Conservation (phyloP, 2,113 vertebrate species). For the Mus pahari region DNA sequence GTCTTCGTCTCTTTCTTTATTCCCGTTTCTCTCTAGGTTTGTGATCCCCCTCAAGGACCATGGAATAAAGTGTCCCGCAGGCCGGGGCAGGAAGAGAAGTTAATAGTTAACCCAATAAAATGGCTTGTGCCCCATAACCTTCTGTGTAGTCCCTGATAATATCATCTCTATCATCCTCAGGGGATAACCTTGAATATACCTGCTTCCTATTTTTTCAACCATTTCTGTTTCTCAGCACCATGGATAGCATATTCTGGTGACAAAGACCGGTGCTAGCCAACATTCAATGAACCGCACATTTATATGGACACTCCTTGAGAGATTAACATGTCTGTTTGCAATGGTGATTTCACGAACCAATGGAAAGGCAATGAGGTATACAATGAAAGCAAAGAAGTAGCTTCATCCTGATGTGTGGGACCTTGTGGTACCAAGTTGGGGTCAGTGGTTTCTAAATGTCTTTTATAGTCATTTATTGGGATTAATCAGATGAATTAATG, state of each 20-base stretch:
- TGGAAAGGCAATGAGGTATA: background rate
- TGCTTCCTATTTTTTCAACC: background rate
- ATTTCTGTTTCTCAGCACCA: background rate
- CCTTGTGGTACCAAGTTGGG: background rate
- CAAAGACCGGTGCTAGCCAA: background rate
- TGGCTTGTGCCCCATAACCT: background rate
- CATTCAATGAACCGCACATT: background rate
- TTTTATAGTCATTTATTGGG: background rate
- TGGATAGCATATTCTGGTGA: background rate
- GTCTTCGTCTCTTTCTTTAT: too few relatives aligned
- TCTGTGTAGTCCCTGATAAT: too few relatives aligned
- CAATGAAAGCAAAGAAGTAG: background rate
- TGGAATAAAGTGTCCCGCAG: too few relatives aligned
- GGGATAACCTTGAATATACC: background rate
- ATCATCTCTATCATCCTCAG: background rate
- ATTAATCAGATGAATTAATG: background rate
- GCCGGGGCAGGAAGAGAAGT: too few relatives aligned
- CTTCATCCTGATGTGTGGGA: background rate
- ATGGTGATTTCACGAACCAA: too few relatives aligned
- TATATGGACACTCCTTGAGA: background rate
- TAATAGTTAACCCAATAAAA: background rate
- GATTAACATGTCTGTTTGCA: background rate
- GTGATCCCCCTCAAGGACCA: too few relatives aligned
- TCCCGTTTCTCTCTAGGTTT: too few relatives aligned
- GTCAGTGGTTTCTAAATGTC: background rate